Conservation (phyloP, 2,797 vertebrate genomes). For the Myotis findleyi region DNA sequence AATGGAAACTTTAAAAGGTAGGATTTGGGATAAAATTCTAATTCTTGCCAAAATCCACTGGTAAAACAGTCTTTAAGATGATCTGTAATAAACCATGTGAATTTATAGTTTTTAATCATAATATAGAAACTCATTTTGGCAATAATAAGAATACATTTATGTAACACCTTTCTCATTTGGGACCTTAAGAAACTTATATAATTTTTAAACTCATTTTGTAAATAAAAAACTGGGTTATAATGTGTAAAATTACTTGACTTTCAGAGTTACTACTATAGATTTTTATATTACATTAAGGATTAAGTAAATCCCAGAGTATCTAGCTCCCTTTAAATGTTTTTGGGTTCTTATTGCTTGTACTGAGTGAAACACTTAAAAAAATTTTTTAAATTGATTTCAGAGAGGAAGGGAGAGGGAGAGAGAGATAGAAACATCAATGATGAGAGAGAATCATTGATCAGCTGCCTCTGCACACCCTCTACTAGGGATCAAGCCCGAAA, state of each 20-base stretch:
- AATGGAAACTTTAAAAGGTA: conserved; percentile 96
- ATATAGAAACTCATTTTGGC: conserved; percentile 24
- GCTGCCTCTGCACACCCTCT: too few species aligned
- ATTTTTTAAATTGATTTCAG: neutral
- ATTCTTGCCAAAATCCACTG: conserved; percentile 44
- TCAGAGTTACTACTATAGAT: neutral
- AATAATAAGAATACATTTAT: neutral
- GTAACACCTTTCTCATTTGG: neutral
- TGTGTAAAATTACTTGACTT: neutral
- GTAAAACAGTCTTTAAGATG: conserved; percentile 36
- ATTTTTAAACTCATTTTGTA: conserved; percentile 32
- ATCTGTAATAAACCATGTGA: conserved; percentile 39
- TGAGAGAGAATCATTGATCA: too few species aligned
- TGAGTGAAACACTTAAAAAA: conserved; percentile 13
- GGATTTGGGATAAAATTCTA: conserved; percentile 64
- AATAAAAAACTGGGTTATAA: conserved; percentile 9
- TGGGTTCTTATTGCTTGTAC: neutral
- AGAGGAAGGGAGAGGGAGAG: too few species aligned
- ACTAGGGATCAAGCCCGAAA: too few species aligned
- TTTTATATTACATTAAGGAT: conserved; percentile 29
- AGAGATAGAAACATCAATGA: too few species aligned
- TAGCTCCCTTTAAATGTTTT: neutral
- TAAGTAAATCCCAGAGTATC: neutral
- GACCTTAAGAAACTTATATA: neutral
- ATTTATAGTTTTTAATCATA: conserved; percentile 67